phyloP scores from a whole-genome alignment of 1,140 invertebrate species.

The Coenobita brevimanus region DNA sequence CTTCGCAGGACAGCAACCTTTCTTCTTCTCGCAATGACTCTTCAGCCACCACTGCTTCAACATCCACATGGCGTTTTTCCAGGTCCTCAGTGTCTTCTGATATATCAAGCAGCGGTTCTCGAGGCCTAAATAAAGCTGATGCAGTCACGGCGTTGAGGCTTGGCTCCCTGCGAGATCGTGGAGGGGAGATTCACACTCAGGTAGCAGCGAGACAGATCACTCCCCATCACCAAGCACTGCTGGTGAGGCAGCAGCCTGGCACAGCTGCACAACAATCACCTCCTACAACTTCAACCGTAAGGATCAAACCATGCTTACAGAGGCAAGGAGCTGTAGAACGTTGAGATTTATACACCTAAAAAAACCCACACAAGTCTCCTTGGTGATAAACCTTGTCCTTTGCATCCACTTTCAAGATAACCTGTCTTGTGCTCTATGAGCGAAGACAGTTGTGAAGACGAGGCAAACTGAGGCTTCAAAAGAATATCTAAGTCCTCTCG shows the following conservation, averaged over 20 bases:
- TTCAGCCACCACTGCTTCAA: slow-evolving; percentile 84
- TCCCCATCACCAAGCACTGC: too few relatives aligned
- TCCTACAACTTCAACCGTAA: slow-evolving; percentile 28
- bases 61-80: too few relatives aligned
- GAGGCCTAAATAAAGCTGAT: too few relatives aligned
- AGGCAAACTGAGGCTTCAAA: neutral
- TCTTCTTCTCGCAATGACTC: slow-evolving; percentile 88
- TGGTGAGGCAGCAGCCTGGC: too few relatives aligned
- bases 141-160: too few relatives aligned
- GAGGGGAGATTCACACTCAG: slow-evolving; percentile 16
- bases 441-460: slow-evolving; percentile 35
- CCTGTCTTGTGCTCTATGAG: slow-evolving; percentile 37
- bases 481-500: slow-evolving; percentile 24
- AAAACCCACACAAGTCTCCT: neutral
- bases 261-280: slow-evolving; percentile 21
- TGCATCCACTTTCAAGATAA: slow-evolving; percentile 27
- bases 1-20: slow-evolving; percentile 91
- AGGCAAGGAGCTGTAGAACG: slow-evolving; percentile 24
- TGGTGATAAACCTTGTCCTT: slow-evolving; percentile 1
- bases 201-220: slow-evolving; percentile 14
- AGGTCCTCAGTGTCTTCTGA: too few relatives aligned
- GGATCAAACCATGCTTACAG: too few relatives aligned
- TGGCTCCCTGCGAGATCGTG: too few relatives aligned
- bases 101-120: too few relatives aligned
- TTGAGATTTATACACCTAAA: slow-evolving; percentile 38